Base-by-base conservation (phyloP, 2,797 vertebrate species). In the Pipistrellus pipistrellus region DNA sequence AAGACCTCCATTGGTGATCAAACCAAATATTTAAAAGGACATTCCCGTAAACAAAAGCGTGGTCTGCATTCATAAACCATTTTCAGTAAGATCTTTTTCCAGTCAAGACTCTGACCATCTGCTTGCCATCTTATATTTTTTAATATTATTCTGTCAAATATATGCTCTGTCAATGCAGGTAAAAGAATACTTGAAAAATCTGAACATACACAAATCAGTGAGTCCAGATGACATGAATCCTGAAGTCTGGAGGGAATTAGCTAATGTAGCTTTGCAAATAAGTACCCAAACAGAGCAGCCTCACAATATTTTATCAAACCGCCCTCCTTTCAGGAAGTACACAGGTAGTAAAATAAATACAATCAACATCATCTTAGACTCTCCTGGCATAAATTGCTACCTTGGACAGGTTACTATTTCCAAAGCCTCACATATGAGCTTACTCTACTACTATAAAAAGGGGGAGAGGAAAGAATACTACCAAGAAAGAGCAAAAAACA, bases 91-190 rank as follows among this genome's bases (percentile, higher is more conserved):
- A 95, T 89, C 88, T 93, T 90, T 84, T 95, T 90, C 77, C 51
- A 96, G 83, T 95, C 55, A 66, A 93, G 66, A 91, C 35, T 97
- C 95, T 88, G 96, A 94, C 97, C 97, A 97, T 98, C 97, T 98
- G 97, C 96, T 98, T 98, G 91, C 97, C 86, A 96, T 98, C 96
- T 97, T 97, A 95, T 81, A 76, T 94, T 93, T 97, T 96, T 75
- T 96, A 96, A 96, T 97, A 95, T 97, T 97, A 91, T 97, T 97
- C 96, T 97, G 97, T 96, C 96, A 97, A 95, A 96, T 96, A 88
- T 75, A 93, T 90, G 89, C 85, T 97, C 94, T 95, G 94, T 97
- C 96, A 97, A 85, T 15, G 35, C 94, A 97, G 96, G 97, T 97
- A 94, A 96, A 95, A 73, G 94, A 94, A 97, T 83, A 95, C 81